Conservation (phyloP, 2,888 invertebrate species). For the Lasiommata megera region DNA sequence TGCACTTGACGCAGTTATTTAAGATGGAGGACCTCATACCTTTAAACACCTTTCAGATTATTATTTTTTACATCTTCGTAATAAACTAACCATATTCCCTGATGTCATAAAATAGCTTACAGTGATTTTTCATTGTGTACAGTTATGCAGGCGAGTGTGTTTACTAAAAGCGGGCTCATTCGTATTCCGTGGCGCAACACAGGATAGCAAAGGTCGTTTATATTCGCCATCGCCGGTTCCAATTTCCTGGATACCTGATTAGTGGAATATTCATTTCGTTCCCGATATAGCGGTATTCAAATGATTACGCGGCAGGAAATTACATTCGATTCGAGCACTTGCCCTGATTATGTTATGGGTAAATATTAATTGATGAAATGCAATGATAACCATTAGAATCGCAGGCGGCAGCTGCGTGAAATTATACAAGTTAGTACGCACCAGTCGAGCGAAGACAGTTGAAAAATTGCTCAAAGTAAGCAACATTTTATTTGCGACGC, state of each 20-base stretch:
- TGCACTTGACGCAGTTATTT: no score
- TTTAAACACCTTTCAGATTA: no score
- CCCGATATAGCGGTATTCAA: constrained; percentile 48
- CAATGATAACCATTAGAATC: constrained; percentile 17
- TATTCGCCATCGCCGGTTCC: constrained; percentile 33
- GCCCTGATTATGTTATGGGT: constrained; percentile 42
- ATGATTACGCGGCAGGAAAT: constrained; percentile 62
- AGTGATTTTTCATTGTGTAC: not conserved
- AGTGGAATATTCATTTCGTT: constrained; percentile 37
- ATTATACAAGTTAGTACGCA: not conserved
- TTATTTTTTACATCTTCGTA: no score
- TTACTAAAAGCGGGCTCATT: constrained; percentile 17
- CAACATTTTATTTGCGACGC: no score
- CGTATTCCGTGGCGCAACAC: constrained; percentile 22
- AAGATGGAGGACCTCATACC: no score
- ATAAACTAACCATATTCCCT: no score
- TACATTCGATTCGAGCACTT: constrained; percentile 52
- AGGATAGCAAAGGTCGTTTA: constrained; percentile 33
- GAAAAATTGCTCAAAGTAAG: no score
- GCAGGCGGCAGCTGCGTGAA: not conserved
- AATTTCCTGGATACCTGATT: constrained; percentile 36
- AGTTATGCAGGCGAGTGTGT: constrained; percentile 6
- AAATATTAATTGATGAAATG: constrained; percentile 45
- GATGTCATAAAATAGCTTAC: no score
- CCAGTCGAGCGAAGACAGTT: no score